phyloP scores from a whole-genome alignment of 1,140 invertebrate species.

The Habropoda laboriosa region DNA sequence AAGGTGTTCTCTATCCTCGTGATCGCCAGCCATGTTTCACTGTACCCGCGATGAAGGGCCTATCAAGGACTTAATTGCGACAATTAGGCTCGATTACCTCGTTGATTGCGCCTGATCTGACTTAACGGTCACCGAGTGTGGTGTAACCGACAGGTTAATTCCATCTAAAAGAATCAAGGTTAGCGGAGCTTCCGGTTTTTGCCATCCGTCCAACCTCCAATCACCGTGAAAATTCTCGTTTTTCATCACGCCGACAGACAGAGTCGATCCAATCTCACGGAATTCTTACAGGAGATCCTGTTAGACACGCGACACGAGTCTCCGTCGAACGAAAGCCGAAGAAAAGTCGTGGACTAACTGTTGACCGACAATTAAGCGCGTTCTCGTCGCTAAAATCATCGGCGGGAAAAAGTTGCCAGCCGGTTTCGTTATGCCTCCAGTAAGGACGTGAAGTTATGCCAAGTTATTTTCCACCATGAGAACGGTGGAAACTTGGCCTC shows the following conservation, averaged over 20 bases:
- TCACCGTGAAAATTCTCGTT: conserved; percentile 68
- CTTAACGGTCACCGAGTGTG: conserved; percentile 47
- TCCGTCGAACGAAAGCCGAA: conserved; percentile 22
- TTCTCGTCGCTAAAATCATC: background rate
- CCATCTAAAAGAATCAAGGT: conserved; percentile 50
- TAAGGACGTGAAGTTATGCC: background rate
- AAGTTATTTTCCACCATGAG: background rate
- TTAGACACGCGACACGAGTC: conserved; percentile 23
- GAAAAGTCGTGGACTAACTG: conserved; percentile 19
- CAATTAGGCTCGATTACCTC: conserved; percentile 22
- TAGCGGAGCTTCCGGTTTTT: conserved; percentile 66
- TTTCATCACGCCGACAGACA: conserved; percentile 38
- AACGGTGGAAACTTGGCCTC: no score
- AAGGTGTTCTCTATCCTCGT: background rate
- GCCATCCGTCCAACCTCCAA: conserved; percentile 7
- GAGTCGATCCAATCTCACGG: conserved; percentile 22
- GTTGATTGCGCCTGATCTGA: conserved; percentile 33
- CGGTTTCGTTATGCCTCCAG: background rate
- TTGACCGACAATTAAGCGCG: conserved; percentile 32
- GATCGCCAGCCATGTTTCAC: conserved; percentile 11
- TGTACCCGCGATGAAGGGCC: background rate
- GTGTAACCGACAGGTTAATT: conserved; percentile 41
- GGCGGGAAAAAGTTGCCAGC: background rate
- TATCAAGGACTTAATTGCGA: conserved; percentile 6
- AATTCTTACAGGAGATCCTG: conserved; percentile 42